These are phyloP conservation scores for Morus bassanus DNA, from an alignment of 2,797 vertebrate species.

Conservation along the genomic window DNA sequence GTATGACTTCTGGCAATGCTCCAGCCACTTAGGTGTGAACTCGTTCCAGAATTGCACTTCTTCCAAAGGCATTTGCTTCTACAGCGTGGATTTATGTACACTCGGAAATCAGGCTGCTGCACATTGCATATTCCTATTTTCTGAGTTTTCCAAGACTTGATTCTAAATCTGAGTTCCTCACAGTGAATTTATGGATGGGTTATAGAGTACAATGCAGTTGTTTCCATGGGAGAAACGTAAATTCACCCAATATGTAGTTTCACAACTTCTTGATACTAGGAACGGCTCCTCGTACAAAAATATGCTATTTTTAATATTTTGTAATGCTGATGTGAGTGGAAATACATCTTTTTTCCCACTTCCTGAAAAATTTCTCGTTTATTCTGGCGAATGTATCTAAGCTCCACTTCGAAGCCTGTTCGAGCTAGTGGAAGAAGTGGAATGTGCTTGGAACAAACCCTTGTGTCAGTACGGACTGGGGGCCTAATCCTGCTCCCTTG, in stretches of 20 bases:
- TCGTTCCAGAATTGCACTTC: neutral
- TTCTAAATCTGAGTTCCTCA: neutral
- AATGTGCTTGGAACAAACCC: neutral
- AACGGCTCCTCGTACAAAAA: neutral
- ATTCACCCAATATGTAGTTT: neutral
- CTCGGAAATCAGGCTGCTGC: neutral
- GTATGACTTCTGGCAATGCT: neutral
- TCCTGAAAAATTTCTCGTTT: neutral
- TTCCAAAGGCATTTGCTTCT: slow-evolving; percentile 8
- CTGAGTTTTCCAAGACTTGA: slow-evolving; percentile 5
- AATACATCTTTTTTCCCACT: neutral
- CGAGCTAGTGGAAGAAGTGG: neutral
- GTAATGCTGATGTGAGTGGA: neutral
- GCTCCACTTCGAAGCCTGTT: neutral
- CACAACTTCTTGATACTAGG: neutral
- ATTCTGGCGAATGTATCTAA: neutral
- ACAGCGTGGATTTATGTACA: neutral
- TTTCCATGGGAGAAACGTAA: neutral
- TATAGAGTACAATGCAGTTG: neutral
- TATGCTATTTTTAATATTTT: neutral
- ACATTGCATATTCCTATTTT: neutral
- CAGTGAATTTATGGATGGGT: neutral
- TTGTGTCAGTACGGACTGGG: neutral
- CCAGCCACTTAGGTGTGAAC: neutral
- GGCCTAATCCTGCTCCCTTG: neutral